phyloP scores from a whole-genome alignment of 92 coral and sea anemone species.

The Galaxea fascicularis region DNA sequence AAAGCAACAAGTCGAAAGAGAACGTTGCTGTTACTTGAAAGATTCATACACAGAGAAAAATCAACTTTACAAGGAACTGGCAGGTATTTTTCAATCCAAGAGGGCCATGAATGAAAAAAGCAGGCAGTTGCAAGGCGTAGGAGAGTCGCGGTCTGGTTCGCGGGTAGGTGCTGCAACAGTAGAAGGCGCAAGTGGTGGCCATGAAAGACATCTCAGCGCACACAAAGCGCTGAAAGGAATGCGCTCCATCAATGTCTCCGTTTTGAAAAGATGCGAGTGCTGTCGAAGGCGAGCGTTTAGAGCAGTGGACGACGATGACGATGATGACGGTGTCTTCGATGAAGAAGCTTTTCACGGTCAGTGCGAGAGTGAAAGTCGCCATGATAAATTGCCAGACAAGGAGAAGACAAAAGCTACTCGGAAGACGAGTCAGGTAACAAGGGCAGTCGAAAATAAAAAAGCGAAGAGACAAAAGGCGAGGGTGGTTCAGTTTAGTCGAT shows the following conservation, averaged over 20 bases:
- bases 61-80: constrained; percentile 78
- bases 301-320: constrained; percentile 42
- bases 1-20: constrained; percentile 68
- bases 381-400: constrained; percentile 8
- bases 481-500: constrained; percentile 32
- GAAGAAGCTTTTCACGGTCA: constrained; percentile 31
- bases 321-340: constrained; percentile 34
- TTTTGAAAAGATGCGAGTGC: constrained; percentile 81
- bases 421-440: constrained; percentile 6
- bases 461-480: constrained; percentile 26
- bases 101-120: background rate
- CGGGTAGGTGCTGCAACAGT: background rate
- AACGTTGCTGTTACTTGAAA: constrained; percentile 69
- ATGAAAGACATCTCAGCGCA: constrained; percentile 44
- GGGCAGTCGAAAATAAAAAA: constrained; percentile 4
- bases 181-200: background rate
- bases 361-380: background rate
- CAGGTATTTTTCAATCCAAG: constrained; percentile 55
- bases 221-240: constrained; percentile 54
- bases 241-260: constrained; percentile 70
- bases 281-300: constrained; percentile 79
- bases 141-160: background rate
- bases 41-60: constrained; percentile 79
- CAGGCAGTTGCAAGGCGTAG: background rate
- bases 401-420: background rate